These are phyloP conservation scores for Lagorchestes hirsutus DNA, from an alignment of 2,797 vertebrate genomes.

Conservation along the genomic window DNA sequence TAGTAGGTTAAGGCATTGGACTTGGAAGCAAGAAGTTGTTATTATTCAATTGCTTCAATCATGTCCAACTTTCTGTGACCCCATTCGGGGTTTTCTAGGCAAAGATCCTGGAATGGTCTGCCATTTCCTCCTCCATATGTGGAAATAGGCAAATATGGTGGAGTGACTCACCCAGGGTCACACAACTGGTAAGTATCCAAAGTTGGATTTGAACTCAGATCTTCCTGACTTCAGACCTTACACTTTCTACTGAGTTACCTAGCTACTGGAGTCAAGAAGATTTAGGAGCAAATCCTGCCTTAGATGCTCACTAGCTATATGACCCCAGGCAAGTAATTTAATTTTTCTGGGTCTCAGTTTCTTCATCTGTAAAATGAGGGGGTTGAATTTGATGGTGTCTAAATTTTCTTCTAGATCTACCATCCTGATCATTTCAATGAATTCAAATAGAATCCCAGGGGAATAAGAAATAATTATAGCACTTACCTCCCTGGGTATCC, in stretches of 20 bases:
- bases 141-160: background rate
- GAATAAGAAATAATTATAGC: background rate
- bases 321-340: background rate
- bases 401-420: background rate
- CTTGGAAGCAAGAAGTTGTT: background rate
- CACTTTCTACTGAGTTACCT: background rate
- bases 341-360: background rate
- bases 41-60: background rate
- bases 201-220: background rate
- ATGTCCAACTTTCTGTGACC: background rate
- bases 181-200: background rate
- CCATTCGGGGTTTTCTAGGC: background rate
- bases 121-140: background rate
- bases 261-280: background rate
- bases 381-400: background rate
- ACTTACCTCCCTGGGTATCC: background rate
- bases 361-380: background rate
- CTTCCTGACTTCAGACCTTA: background rate
- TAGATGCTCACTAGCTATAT: background rate
- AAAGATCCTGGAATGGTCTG: background rate
- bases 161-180: background rate
- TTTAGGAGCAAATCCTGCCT: background rate
- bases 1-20: background rate
- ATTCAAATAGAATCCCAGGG: background rate
- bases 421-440: background rate